phyloP scores from a whole-genome alignment of 2,888 invertebrate genomes.

The Polydesmus complanatus region DNA sequence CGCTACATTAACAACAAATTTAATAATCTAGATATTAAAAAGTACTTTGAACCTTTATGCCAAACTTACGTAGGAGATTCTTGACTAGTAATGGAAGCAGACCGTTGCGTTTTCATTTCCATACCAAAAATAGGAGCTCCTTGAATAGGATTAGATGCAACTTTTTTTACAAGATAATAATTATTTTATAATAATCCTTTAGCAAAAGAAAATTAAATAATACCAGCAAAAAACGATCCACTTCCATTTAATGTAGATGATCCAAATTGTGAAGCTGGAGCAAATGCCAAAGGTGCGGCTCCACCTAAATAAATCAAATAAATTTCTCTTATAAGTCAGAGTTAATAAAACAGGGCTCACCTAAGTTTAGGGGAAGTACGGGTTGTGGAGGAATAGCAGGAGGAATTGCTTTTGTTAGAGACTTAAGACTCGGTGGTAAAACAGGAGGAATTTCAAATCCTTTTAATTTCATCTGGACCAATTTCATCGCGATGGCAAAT shows the following conservation, averaged over 20 bases:
- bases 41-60: background rate
- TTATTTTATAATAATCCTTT: too few relatives aligned
- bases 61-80: slow-evolving; percentile 18
- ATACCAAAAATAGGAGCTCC: slow-evolving; percentile 15
- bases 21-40: slow-evolving; percentile 5
- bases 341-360: too few relatives aligned
- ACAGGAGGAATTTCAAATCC: slow-evolving; percentile 78
- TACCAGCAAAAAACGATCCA: background rate
- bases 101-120: slow-evolving; percentile 22
- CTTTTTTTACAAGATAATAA: background rate
- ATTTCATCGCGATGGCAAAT: slow-evolving; percentile 95
- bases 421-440: slow-evolving; percentile 52
- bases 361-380: too few relatives aligned
- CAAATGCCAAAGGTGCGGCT: background rate
- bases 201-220: too few relatives aligned
- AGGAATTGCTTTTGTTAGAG: slow-evolving; percentile 24
- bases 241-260: background rate
- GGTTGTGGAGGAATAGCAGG: slow-evolving; percentile 7
- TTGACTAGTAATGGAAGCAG: slow-evolving; percentile 35
- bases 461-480: slow-evolving; percentile 81
- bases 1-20: slow-evolving; percentile 3
- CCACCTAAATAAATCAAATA: slow-evolving; percentile 7
- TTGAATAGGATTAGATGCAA: background rate
- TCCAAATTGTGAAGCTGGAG: slow-evolving; percentile 21
- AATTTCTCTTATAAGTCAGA: too few relatives aligned